Conservation (phyloP, 2,113 vertebrate genomes). For the Isichthys henryi region DNA sequence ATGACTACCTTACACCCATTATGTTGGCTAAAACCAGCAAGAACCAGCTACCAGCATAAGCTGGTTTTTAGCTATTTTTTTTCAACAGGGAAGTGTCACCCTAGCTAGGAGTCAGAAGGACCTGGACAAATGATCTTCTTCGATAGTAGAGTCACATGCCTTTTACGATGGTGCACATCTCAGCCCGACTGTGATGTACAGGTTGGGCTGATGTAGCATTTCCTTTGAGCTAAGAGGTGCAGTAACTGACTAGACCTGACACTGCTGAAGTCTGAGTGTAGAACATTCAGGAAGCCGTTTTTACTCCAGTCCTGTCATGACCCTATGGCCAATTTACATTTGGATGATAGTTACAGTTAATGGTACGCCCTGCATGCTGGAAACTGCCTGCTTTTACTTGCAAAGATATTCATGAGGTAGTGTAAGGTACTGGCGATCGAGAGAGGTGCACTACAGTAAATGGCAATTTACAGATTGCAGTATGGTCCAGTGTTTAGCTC, state of each 20-base stretch:
- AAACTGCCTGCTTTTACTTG: background rate
- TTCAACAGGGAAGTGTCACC: too few relatives aligned
- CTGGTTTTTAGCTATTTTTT: too few relatives aligned
- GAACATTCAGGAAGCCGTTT: background rate
- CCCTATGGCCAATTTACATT: background rate
- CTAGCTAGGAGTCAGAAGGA: too few relatives aligned
- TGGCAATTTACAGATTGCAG: background rate
- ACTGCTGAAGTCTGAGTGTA: background rate
- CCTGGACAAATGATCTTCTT: background rate
- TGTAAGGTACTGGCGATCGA: background rate
- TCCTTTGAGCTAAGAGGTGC: background rate
- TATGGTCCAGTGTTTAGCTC: background rate
- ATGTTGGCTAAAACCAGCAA: background rate
- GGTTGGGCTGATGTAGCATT: background rate
- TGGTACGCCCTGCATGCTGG: background rate
- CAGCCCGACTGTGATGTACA: background rate
- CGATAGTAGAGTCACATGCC: background rate
- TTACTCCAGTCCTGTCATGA: background rate
- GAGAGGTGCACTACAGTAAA: background rate
- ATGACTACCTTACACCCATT: background rate
- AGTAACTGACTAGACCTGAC: background rate
- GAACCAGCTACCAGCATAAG: too few relatives aligned
- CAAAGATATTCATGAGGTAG: background rate
- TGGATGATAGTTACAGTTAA: background rate
- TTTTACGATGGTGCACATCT: background rate